Percentiles rank a stretch among this genome's conserved stretches.
Evolutionary conservation across 2,888 invertebrate species (phyloP).

Genomic region (Peribatodes rhomboidaria): DNA sequence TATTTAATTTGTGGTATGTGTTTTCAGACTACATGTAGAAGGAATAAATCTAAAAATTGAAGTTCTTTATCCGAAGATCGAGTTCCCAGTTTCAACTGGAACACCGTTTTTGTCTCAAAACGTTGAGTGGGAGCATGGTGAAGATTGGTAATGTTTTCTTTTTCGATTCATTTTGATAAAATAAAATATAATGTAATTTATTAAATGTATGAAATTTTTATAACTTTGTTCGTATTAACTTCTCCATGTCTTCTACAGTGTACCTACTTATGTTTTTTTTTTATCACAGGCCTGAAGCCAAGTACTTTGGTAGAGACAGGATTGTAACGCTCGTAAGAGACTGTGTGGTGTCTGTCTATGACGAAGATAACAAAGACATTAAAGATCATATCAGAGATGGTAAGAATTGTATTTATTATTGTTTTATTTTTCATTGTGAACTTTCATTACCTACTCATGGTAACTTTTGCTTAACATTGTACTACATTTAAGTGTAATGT

Average conservation of each 20-base stretch:
- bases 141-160: conserved; percentile 86
- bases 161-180: no score
- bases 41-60: conserved; percentile 90
- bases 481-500: background rate
- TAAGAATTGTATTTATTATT: no score
- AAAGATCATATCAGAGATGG: conserved; percentile 56
- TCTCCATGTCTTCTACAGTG: no score
- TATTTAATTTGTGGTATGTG: background rate
- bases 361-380: conserved; percentile 59
- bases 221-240: no score
- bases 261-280: conserved; percentile 1
- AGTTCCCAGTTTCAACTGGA: conserved; percentile 92
- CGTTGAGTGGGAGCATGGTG: conserved; percentile 93
- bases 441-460: no score
- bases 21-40: conserved; percentile 88
- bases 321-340: conserved; percentile 50
- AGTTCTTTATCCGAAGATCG: conserved; percentile 89
- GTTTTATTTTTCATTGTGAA: no score
- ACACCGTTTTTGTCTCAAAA: conserved; percentile 93
- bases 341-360: conserved; percentile 61
- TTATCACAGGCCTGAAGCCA: conserved; percentile 57
- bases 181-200: no score
- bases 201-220: no score
- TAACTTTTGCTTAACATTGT: no score
- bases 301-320: conserved; percentile 48